Evolutionary conservation across 1,140 invertebrate species (phyloP), one percentile per base, ranked within the genome.

Genomic region (Pararge aegeria): DNA sequence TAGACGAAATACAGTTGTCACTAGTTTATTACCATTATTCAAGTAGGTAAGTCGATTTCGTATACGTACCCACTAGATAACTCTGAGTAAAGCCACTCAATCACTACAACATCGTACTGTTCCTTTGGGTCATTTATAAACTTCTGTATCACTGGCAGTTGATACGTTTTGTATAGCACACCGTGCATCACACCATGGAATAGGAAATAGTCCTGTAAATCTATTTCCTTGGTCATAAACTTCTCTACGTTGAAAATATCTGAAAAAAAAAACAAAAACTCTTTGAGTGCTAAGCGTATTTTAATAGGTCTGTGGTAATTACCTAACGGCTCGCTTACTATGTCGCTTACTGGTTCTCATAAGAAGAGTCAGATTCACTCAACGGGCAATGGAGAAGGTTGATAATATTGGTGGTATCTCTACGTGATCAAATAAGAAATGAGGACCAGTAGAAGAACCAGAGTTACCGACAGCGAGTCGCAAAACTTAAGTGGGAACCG

Each of bases 41-140:
- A n/a, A n/a, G n/a, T n/a, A n/a, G n/a, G n/a, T n/a, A n/a, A n/a
- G n/a, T n/a, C n/a, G n/a, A n/a, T n/a, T n/a, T n/a, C n/a, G n/a
- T n/a, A n/a, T n/a, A 70, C 64, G 61, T 64, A 81, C 79, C 69
- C 68, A 20, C 69, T 56, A 59, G 53, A 66, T 0, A 78, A 16
- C 56, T 82, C 79, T 3, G 55, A 67, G 19, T 73, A 75, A 7
- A 82, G 50, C 67, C 70, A 80, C 58, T 82, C 79, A 0, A 62
- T 70, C 1, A 82, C 71, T 12, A 75, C 69, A 4, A 55, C 71
- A 52, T 82, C 79, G 24, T 75, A 82, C 2, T 64, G 48, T 20
- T 73, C 65, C 1, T 60, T 71, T 9, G 70, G 57, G 50, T 82
- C 77, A 12, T 61, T 60, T 16, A 80, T 30, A 1, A 82, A 54